Percentiles rank a stretch among this genome's conserved stretches.
phyloP scores from a whole-genome alignment of 2,888 invertebrate species.

The Sipunculus nudus region DNA sequence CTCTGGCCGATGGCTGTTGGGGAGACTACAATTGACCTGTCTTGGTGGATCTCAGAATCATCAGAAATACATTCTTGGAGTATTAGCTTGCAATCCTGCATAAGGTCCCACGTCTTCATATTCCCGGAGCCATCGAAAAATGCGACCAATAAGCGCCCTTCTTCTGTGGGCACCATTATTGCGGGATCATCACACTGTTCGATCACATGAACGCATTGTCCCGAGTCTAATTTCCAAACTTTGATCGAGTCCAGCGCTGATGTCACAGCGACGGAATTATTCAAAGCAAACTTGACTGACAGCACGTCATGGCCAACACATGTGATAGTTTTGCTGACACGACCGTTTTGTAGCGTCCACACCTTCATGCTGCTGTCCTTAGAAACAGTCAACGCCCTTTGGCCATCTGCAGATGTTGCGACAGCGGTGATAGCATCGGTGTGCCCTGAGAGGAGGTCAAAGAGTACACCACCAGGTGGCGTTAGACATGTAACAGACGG shows the following conservation, averaged over 20 bases:
- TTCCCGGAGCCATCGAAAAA: conserved; percentile 57
- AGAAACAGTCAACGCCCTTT: conserved; percentile 55
- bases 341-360: conserved; percentile 59
- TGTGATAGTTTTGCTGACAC: conserved; percentile 52
- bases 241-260: conserved; percentile 52
- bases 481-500: conserved; percentile 60
- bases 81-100: background rate
- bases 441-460: conserved; percentile 60
- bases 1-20: conserved; percentile 47
- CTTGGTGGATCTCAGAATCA: conserved; percentile 51
- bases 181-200: conserved; percentile 56
- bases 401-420: conserved; percentile 54
- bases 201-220: conserved; percentile 44
- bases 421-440: conserved; percentile 58
- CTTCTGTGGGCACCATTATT: conserved; percentile 49
- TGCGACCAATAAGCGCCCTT: conserved; percentile 52
- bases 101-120: conserved; percentile 53
- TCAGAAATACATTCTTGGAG: conserved; percentile 15
- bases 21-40: conserved; percentile 51
- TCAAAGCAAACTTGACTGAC: conserved; percentile 45
- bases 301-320: conserved; percentile 54
- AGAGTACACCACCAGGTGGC: conserved; percentile 59
- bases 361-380: conserved; percentile 59
- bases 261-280: conserved; percentile 50
- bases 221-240: conserved; percentile 51